These are phyloP conservation scores for Drosophila melanica DNA, from an alignment of 1,140 invertebrate genomes.

Conservation along the genomic window DNA sequence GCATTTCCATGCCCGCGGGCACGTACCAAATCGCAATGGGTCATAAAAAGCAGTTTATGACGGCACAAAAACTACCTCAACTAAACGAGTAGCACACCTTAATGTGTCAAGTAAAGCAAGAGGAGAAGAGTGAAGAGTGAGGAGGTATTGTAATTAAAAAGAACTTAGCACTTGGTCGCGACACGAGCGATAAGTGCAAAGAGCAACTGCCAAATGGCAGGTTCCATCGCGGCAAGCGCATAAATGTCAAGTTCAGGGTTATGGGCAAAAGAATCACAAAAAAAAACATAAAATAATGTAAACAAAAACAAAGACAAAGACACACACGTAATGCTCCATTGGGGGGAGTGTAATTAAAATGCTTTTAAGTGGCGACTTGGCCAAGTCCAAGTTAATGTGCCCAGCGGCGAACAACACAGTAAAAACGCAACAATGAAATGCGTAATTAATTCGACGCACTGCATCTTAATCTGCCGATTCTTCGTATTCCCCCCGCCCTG, in stretches of 20 bases:
- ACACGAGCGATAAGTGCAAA: constrained; percentile 40
- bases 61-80: constrained; percentile 27
- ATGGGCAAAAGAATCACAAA: constrained; percentile 17
- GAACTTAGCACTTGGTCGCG: constrained; percentile 68
- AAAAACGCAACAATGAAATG: constrained; percentile 47
- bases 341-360: not conserved
- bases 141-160: constrained; percentile 63
- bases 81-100: constrained; percentile 8
- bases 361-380: constrained; percentile 10
- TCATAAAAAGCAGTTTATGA: constrained; percentile 50
- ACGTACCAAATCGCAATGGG: constrained; percentile 45
- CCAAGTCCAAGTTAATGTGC: constrained; percentile 42
- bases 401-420: constrained; percentile 16
- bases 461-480: constrained; percentile 58
- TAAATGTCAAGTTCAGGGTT: constrained; percentile 79
- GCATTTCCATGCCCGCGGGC: constrained; percentile 35
- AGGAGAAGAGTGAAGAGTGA: not conserved
- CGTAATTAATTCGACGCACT: constrained; percentile 71
- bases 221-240: constrained; percentile 45
- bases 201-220: constrained; percentile 7
- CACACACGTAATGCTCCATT: constrained; percentile 1
- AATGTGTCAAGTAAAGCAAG: not conserved
- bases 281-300: constrained; percentile 18
- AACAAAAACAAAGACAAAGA: constrained; percentile 26
- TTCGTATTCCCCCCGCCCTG: not conserved